Conservation (phyloP, 2,797 vertebrate species). For the Hydrophis major region DNA sequence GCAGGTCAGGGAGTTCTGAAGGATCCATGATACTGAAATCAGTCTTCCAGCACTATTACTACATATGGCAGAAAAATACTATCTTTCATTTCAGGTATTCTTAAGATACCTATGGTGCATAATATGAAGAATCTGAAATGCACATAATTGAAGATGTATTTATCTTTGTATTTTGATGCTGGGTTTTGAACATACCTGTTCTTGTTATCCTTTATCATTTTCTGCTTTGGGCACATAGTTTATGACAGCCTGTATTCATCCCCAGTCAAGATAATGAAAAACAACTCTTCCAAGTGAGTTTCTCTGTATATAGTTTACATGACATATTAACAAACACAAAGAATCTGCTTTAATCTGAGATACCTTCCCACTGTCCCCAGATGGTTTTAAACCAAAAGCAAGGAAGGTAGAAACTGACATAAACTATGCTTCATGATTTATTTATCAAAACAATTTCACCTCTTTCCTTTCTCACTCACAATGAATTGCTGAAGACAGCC, state of each 20-base stretch:
- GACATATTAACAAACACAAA: neutral
- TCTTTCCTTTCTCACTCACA: neutral
- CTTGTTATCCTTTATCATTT: neutral
- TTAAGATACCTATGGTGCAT: neutral
- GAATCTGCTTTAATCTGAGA: neutral
- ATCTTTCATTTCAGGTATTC: neutral
- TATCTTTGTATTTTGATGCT: neutral
- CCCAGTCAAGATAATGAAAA: neutral
- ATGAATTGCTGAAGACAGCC: neutral
- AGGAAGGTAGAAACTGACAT: neutral
- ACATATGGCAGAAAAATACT: neutral
- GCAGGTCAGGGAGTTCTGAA: neutral
- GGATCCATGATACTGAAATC: neutral
- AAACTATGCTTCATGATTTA: neutral
- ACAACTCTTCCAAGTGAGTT: neutral
- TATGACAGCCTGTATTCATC: neutral
- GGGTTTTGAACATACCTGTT: neutral
- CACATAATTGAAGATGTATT: neutral
- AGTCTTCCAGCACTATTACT: neutral
- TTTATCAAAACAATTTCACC: neutral
- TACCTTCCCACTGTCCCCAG: neutral
- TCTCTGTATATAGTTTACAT: neutral
- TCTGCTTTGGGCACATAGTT: neutral
- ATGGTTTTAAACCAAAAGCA: neutral
- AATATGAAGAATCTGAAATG: neutral